Percentiles rank a stretch among this genome's conserved stretches.
These are phyloP conservation scores for Sitta carolinensis DNA, from an alignment of 2,797 vertebrate species.

Conservation along the genomic window DNA sequence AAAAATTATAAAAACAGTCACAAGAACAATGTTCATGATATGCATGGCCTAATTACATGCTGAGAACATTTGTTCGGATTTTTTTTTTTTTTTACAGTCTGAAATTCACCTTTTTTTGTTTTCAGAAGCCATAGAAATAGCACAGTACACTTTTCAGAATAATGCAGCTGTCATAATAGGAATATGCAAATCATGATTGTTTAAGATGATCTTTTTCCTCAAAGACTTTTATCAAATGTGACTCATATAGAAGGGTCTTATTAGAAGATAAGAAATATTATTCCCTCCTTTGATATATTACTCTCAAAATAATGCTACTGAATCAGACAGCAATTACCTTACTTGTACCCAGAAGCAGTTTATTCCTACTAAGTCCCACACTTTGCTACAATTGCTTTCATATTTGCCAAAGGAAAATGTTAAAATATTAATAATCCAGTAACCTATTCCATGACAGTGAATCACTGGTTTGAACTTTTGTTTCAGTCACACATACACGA, in stretches of 20 bases:
- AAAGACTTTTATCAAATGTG: constrained; percentile 51
- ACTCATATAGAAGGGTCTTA: constrained; percentile 41
- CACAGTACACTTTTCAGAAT: constrained; percentile 8
- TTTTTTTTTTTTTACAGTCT: constrained; percentile 26
- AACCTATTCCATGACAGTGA: constrained; percentile 71
- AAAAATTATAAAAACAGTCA: constrained; percentile 64
- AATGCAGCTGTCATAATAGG: constrained; percentile 46
- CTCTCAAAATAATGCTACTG: constrained; percentile 62
- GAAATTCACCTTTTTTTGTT: constrained; percentile 65
- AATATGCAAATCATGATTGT: constrained; percentile 63
- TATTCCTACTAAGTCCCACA: constrained; percentile 42
- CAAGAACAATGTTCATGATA: constrained; percentile 63
- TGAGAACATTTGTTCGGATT: constrained; percentile 60
- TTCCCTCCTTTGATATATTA: constrained; percentile 38
- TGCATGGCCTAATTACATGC: constrained; percentile 57
- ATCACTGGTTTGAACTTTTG: constrained; percentile 72
- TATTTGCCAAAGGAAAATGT: constrained; percentile 73
- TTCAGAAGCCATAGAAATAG: constrained; percentile 29
- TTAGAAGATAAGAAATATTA: constrained; percentile 54
- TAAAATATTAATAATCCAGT: constrained; percentile 77
- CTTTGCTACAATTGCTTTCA: constrained; percentile 57
- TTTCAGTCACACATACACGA: constrained; percentile 43
- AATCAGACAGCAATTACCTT: constrained; percentile 52
- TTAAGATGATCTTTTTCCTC: constrained; percentile 42
- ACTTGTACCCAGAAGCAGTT: constrained; percentile 37